These are phyloP conservation scores for Oscheius sp. DNA, from an alignment of 2,888 invertebrate species.

Conservation along the genomic window DNA sequence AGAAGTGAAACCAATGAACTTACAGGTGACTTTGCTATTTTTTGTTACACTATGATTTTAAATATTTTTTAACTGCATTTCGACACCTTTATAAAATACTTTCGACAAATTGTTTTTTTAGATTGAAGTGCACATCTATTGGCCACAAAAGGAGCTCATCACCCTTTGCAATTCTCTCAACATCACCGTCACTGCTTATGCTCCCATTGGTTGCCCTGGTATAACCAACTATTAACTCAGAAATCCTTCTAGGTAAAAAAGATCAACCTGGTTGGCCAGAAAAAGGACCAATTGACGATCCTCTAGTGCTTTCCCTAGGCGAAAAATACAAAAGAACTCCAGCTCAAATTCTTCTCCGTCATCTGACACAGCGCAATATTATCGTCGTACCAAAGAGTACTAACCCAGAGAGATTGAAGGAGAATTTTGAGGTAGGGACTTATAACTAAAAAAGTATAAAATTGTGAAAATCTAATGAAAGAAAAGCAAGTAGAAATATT, in stretches of 20 bases:
- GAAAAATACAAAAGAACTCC: slow-evolving; percentile 55
- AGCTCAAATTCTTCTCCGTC: slow-evolving; percentile 43
- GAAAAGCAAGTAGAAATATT: neutral
- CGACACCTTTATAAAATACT: neutral
- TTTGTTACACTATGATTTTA: too few species aligned
- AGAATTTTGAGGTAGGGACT: slow-evolving; percentile 41
- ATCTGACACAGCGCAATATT: slow-evolving; percentile 37
- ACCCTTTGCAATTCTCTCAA: slow-evolving; percentile 77
- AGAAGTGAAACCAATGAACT: slow-evolving; percentile 52
- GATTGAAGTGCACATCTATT: slow-evolving; percentile 83
- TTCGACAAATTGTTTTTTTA: too few species aligned
- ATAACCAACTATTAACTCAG: neutral
- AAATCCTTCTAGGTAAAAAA: slow-evolving; percentile 22
- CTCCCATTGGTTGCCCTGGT: slow-evolving; percentile 55
- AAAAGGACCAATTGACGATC: slow-evolving; percentile 38
- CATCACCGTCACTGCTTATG: slow-evolving; percentile 73
- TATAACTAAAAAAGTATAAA: too few species aligned
- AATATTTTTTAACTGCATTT: neutral
- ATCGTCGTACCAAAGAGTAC: slow-evolving; percentile 43
- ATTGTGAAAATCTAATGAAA: too few species aligned
- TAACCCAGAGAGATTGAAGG: slow-evolving; percentile 28
- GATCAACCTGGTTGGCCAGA: slow-evolving; percentile 22
- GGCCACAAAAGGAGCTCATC: slow-evolving; percentile 78
- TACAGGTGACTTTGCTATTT: slow-evolving; percentile 43
- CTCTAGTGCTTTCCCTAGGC: slow-evolving; percentile 32